Conservation (phyloP, 2,888 invertebrate species). For the Ophion costatus region DNA sequence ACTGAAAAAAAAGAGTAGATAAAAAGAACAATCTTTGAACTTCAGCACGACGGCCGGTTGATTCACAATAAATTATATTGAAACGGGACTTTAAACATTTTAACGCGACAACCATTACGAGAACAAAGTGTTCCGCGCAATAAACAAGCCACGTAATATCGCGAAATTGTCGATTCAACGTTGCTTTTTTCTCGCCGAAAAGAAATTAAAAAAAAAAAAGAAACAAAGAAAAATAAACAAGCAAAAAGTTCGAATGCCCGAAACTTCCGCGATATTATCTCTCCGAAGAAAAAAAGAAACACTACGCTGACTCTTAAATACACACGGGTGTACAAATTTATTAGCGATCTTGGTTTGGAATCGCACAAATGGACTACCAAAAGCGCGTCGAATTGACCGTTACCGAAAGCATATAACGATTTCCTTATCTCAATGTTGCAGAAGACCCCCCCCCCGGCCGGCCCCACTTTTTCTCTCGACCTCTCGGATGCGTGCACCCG, state of each 20-base stretch:
- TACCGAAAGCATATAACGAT: constrained; percentile 70
- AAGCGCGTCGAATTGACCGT: constrained; percentile 62
- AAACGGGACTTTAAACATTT: background rate
- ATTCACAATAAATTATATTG: background rate
- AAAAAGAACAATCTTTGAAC: background rate
- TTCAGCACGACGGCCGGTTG: background rate
- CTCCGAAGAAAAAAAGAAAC: constrained; percentile 10
- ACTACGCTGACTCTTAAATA: constrained; percentile 49
- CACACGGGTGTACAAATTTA: constrained; percentile 33
- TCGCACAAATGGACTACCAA: constrained; percentile 55
- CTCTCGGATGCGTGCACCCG: constrained; percentile 19
- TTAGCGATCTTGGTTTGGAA: constrained; percentile 61
- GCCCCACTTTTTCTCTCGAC: constrained; percentile 15
- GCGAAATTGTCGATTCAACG: constrained; percentile 7
- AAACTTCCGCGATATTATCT: constrained; percentile 49
- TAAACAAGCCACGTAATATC: constrained; percentile 3
- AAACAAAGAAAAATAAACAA: constrained; percentile 10
- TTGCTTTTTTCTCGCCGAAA: background rate
- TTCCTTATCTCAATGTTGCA: constrained; percentile 69
- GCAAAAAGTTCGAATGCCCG: constrained; percentile 17
- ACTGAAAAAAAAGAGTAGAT: background rate
- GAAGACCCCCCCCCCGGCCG: constrained; percentile 24
- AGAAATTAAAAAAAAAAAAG: background rate
- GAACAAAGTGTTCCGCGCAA: background rate
- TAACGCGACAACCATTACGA: background rate